Conservation (phyloP, 2,797 vertebrate species). For the Pipistrellus pygmaeus region DNA sequence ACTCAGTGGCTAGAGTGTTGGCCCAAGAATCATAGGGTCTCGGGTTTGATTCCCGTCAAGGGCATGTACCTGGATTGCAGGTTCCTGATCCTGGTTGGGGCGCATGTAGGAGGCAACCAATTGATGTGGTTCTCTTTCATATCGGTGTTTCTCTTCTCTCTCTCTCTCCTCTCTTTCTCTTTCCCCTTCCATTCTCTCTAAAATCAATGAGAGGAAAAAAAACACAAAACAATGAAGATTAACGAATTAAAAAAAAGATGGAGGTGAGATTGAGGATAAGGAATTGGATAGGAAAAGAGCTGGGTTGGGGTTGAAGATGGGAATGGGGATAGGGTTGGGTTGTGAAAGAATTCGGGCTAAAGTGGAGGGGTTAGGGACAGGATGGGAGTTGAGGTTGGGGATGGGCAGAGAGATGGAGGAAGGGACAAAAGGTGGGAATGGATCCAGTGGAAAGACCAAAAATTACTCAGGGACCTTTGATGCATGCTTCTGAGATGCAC, state of each 20-base stretch:
- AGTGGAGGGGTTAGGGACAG: not conserved
- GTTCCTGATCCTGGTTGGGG: no score
- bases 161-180: no score
- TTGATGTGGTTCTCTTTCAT: no score
- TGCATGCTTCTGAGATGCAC: not conserved
- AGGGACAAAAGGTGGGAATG: not conserved
- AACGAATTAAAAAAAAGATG: not conserved
- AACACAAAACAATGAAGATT: no score
- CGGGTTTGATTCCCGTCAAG: no score
- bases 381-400: not conserved
- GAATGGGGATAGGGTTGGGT: not conserved
- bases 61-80: no score
- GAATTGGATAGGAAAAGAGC: not conserved
- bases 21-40: no score
- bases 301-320: not conserved
- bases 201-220: no score
- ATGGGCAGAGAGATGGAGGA: not conserved
- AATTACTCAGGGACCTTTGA: not conserved
- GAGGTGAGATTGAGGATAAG: not conserved
- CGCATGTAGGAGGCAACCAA: no score
- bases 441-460: conserved; percentile 17
- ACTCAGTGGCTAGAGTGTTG: no score
- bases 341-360: not conserved
- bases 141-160: no score
- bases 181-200: no score